These are phyloP conservation scores for Trichogramma dendrolimi DNA, from an alignment of 2,888 invertebrate species.

Conservation along the genomic window DNA sequence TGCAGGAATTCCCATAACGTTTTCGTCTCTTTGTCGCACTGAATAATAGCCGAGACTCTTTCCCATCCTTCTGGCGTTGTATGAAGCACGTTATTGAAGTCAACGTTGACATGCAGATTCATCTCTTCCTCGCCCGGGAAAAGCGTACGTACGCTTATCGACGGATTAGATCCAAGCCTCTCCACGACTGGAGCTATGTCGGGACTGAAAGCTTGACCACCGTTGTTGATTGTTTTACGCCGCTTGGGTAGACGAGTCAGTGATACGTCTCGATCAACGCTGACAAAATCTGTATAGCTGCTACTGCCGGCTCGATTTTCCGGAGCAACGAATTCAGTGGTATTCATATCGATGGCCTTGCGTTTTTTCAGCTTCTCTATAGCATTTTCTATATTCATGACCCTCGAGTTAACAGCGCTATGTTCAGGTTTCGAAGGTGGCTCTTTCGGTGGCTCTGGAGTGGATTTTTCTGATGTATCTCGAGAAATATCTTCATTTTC, in stretches of 20 bases:
- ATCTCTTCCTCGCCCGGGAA: constrained; percentile 82
- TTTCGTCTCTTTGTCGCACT: constrained; percentile 79
- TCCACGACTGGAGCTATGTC: constrained; percentile 62
- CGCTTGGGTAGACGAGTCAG: constrained; percentile 57
- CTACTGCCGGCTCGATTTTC: constrained; percentile 9
- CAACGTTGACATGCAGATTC: constrained; percentile 70
- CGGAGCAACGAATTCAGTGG: constrained; percentile 22
- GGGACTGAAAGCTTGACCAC: constrained; percentile 55
- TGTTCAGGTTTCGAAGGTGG: constrained; percentile 12
- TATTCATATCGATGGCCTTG: constrained; percentile 42
- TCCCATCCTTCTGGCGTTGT: constrained; percentile 82
- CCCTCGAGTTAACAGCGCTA: constrained; percentile 28
- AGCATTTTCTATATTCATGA: constrained; percentile 43
- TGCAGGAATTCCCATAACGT: constrained; percentile 77
- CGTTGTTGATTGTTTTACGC: constrained; percentile 51
- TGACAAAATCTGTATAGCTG: constrained; percentile 42
- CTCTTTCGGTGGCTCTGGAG: constrained; percentile 28
- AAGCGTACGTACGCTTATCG: constrained; percentile 75
- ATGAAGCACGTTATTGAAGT: constrained; percentile 68
- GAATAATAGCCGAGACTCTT: constrained; percentile 72
- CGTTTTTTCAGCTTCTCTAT: constrained; percentile 49
- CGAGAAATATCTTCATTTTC: too few species aligned
- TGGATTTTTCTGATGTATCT: constrained; percentile 30
- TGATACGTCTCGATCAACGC: constrained; percentile 60
- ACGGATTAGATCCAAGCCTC: constrained; percentile 70